phyloP scores from a whole-genome alignment of 2,888 invertebrate genomes.

The Trichogramma evanescens region DNA sequence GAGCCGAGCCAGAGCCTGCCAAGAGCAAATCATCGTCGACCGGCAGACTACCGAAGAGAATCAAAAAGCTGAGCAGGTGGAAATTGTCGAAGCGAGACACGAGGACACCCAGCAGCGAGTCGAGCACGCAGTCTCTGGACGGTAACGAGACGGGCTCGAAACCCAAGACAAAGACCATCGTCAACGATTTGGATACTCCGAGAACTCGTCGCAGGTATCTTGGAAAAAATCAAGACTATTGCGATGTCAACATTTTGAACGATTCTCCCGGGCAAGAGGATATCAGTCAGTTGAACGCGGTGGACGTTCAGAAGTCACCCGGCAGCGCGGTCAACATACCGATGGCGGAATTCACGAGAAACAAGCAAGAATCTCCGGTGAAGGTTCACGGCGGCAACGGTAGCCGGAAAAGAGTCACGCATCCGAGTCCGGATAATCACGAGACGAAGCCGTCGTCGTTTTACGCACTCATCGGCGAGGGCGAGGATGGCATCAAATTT shows the following conservation, averaged over 20 bases:
- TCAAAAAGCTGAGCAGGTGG: neutral
- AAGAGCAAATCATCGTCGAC: neutral
- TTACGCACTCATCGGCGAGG: constrained; percentile 36
- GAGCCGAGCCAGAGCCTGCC: neutral
- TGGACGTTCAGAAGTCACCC: constrained; percentile 22
- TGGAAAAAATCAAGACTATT: constrained; percentile 12
- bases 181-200: constrained; percentile 17
- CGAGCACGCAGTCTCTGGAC: constrained; percentile 8
- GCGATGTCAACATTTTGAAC: constrained; percentile 23
- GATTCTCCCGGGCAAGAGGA: constrained; percentile 11
- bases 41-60: neutral
- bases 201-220: constrained; percentile 1
- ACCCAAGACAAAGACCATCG: neutral
- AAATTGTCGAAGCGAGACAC: neutral
- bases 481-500: constrained; percentile 39
- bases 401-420: constrained; percentile 25
- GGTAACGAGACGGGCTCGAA: constrained; percentile 14
- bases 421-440: constrained; percentile 36
- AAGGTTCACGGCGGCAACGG: constrained; percentile 29
- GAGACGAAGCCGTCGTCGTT: constrained; percentile 34
- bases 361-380: constrained; percentile 31
- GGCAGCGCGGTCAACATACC: constrained; percentile 33
- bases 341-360: constrained; percentile 34
- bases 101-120: constrained; percentile 6
- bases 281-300: constrained; percentile 15